Evolutionary conservation across 2,113 vertebrate species (phyloP), one percentile per base, ranked within the genome.

Genomic region (Chrysemys picta): DNA sequence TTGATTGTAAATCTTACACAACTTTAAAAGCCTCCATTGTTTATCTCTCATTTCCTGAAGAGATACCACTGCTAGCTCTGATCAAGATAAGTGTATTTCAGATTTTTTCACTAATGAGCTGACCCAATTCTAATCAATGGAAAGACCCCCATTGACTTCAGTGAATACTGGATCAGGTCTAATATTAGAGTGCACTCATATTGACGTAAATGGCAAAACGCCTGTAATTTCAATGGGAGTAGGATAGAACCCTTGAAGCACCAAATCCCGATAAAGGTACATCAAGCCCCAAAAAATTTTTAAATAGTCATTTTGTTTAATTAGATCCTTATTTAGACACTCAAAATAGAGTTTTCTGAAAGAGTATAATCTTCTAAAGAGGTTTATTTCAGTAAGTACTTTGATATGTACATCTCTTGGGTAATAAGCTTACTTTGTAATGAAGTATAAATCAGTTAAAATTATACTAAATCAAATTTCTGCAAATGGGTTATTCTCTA

Each of bases 391-490:
- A 95, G 85, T 87, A 96, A 97, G 42, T 89, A 83, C 52, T 72
- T 45, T 87, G 82, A 97, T 89, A 79, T 86, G 89, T 25, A 65
- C 29, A 62, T 94, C 93, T 97, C 94, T 90, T 72, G 62, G 80
- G 89, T 91, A 96, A 95, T 11, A 59, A 27, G 86, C 50, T 96
- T 97, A 81, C 5, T 94, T 96, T 92, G 4, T 93, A 97, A 98
- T 96, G 56, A 97, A 96, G 87, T 88, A 91, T 86, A 97, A 98
- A 97, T 98, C 92, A 90, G 21, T 84, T 96, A 84, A 96, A 98
- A 97, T 94, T 95, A 95, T 45, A 93, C 14, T 84, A 86, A 96
- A 92, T 95, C 89, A 84, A 59, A 35, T 91, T 97, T 93, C 93
- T 95, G 78, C 49, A 91, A 35, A 90, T 75, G 21, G 35, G 78